Base-by-base conservation (phyloP, 2,113 vertebrate species). In the Myrmophylax atrothorax region DNA sequence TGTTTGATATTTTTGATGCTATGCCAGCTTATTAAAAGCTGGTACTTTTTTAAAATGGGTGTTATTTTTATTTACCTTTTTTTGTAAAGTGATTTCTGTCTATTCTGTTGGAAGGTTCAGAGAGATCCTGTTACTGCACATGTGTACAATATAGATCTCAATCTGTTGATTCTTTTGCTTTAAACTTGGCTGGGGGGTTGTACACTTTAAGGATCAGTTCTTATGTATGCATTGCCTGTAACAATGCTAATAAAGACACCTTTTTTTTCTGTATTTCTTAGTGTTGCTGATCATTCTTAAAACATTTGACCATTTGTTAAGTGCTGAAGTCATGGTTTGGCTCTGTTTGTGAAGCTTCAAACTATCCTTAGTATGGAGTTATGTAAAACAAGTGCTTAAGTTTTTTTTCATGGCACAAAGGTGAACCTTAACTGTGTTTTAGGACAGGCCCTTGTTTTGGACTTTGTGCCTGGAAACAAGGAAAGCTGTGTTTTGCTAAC, bases 191-290 rank as follows among this genome's bases (percentile, higher is more conserved):
- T 96, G 94, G 97, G 96, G 96, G 96, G 97, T 96, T 98, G 97
- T 97, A 97, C 95, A 97, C 97, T 96, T 95, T 84, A 96, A 97
- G 97, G 97, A 94, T 94, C 96, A 91, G 93, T 97, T 97, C 95
- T 88, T 97, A 94, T 94, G 97, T 94, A 96, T 90, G 97, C 97
- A 95, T 97, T 97, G 98, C 98, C 96, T 97, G 95, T 98, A 98
- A 98, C 98, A 96, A 97, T 98, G 98, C 98, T 98, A 98, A 98
- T 98, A 98, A 98, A 98, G 80, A 93, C 90, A 96, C 96, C 96
- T 96, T 97, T 96, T 97, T 97, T 98, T 98, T 98, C 97, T 97
- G 96, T 97, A 93, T 94, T 38, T 52, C 60, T 80, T 85, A 56
- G 78, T 55, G 46, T 68, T 70, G 56, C 68, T 78, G 29, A 25